Conservation (phyloP, 2,797 vertebrate species). For the Dromococcyx pavoninus region DNA sequence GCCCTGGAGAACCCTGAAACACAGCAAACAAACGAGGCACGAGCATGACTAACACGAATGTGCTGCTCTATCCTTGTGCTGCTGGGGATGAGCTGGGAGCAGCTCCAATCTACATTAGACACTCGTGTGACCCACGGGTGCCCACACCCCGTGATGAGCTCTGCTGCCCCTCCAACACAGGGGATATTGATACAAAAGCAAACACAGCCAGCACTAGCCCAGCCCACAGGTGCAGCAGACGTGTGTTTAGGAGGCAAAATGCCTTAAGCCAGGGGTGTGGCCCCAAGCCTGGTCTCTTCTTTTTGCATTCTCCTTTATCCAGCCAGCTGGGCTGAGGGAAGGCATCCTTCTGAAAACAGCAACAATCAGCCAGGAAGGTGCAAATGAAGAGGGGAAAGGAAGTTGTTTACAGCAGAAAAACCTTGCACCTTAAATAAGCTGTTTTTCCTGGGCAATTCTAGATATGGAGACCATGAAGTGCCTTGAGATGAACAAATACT, state of each 20-base stretch:
- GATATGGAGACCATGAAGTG: background rate
- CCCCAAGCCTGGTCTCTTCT: background rate
- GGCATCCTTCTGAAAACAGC: background rate
- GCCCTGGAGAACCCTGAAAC: constrained; percentile 86
- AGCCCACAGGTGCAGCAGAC: background rate
- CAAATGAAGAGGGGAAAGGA: background rate
- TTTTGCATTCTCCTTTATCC: background rate
- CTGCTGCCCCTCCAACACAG: accelerated
- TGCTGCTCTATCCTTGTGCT: accelerated
- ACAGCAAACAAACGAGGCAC: background rate
- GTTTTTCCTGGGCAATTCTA: background rate
- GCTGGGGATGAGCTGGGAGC: background rate
- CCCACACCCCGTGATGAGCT: background rate
- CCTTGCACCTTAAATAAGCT: background rate
- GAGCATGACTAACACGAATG: background rate
- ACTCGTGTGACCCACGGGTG: accelerated
- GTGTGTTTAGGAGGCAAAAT: background rate
- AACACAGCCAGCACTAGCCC: accelerated
- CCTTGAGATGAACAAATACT: background rate
- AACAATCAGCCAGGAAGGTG: background rate
- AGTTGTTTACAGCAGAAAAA: background rate
- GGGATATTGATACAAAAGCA: background rate
- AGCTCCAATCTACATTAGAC: background rate
- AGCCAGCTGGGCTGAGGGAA: background rate
- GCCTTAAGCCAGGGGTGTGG: background rate